Base-by-base conservation (phyloP, 2,888 invertebrate species). In the Cyrtodaria siliqua region DNA sequence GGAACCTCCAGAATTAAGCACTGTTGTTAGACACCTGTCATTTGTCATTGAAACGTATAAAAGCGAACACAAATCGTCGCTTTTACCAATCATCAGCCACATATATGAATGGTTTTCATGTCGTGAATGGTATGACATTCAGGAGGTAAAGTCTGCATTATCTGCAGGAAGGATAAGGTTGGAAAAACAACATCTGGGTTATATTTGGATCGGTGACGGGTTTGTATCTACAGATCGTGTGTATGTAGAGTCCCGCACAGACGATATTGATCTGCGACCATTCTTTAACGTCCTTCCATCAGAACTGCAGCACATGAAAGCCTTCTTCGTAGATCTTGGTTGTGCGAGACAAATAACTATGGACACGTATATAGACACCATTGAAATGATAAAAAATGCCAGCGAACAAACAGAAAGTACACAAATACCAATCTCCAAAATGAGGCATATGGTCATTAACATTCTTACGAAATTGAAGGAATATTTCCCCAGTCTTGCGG, bases 241-340 rank as follows among this genome's bases (percentile, higher is more conserved):
- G n/a, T 63, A 49, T 12, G 20, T 67, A 6, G 16, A 59, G 23
- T 27, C 27, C 6, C 23, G 47, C 9, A 59, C 44, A 26, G 4
- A 27, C 1, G 49, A 60, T 24, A 14, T 72, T 14, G 40, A 60
- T 4, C 18, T 47, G 14, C 42, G 33, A 9, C 42, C 61, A 23
- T 64, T 55, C 27, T 42, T 47, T n/a, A 27, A 23, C 29, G 1
- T 29, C 8, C 16, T 64, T 20, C 64, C 64, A 55, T n/a, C 40
- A 47, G 55, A 64, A 23, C 3, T 56, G 9, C 2, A 2, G 12
- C 23, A 47, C 1, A 29, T 47, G 16, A 23, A 24, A 14, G 47
- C 55, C 12, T 47, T 64, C 42, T 64, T 64, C 42, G 18, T 24
- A n/a, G 18, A 44, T 29, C 8, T 56, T 14, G 64, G 64, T 9